Evolutionary conservation across 2,113 vertebrate species (phyloP), one percentile per base, ranked within the genome.

Genomic region (Salvator merianae): DNA sequence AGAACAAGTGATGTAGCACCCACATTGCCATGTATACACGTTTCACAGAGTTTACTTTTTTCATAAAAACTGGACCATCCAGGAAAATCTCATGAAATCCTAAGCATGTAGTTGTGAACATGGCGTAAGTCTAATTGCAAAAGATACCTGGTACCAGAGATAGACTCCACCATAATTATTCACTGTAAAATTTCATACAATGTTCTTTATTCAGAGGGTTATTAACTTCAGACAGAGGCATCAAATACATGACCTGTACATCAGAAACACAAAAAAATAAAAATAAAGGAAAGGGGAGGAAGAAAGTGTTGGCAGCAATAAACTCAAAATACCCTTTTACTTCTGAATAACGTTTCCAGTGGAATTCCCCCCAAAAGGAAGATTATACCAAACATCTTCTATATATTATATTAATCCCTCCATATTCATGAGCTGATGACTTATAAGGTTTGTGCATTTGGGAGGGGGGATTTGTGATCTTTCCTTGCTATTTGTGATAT

Each of bases 201-300:
- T 82, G 26, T 22, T 80, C 66, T 86, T 86, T 86, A 77, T 86
- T 86, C 85, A 77, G 73, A 50, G 34, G 85, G 68, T 73, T 73
- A 76, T 86, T 76, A 43, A 13, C 2, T 90, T 79, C 70, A 2
- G 32, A 32, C 53, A 62, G 7, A 78, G 66, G 5, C 2, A 78
- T 78, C 73, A 9, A n/a, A 32, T 38, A 66, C 7, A 77, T 16
- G 13, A 75, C 50, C 76, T 87, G 65, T 7, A 81, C 40, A 5
- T 63, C 79, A 66, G 8, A 72, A 75, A 76, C 50, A 20, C 7
- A 14, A 47, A n/a, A n/a, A n/a, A 47, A 47, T 47, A 47, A n/a
- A 38, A 50, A 50, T 53, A n/a, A 62, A 76, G 6, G n/a, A 86
- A 65, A 26, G 1, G 18, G 20, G 55, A 59, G 16, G 14, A 59